Base-by-base conservation (phyloP, 2,113 vertebrate genomes). In the Melanotaenia duboulayi region DNA sequence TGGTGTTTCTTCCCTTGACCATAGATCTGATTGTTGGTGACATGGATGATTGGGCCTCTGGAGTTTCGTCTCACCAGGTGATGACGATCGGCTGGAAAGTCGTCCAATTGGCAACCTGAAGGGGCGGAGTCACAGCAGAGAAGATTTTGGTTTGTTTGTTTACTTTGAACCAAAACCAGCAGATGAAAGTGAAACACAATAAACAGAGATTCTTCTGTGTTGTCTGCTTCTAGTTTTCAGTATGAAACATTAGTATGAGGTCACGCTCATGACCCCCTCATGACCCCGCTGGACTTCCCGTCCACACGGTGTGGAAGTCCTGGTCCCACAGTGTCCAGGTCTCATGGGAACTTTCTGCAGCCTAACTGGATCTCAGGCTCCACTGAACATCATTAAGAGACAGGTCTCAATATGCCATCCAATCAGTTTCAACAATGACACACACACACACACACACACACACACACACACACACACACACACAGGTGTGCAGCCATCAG, bases 81-180 rank as follows among this genome's bases (percentile, higher is more conserved):
- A 56, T 95, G 90, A 1, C 95, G 94, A 24, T 96, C 95, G 0
- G 95, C 95, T 0, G 96, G 96, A 22, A 97, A 95, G 0, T 97
- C 95, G 71, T 97, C 96, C 0, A 96, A 95, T 20, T 96, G 89
- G 82, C 97, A 96, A 91, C 96, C 97, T 98, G 86, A 0, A 8
- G 67, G 65, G 23, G 25, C 2, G 44, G 39, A 54, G 63, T 52
- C 20, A 5, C 16, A 55, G 17, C 13, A 39, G 13, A n/a, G 16
- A 22, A 48, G 22, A 17, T 55, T 17, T 17, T 28, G 3, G 32
- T 35, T 35, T 35, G 32, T 35, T 35, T 28, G 28, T 28, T 28
- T 28, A 6, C 6, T 28, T 28, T 6, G 3, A 28, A 6, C 28
- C 28, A 4, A 3, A 28, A 28, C 28, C 3, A 28, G 28, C 28